Percentiles rank a stretch among this genome's conserved stretches.
phyloP scores from a whole-genome alignment of 2,113 vertebrate genomes.

The Henicopernis longicauda region DNA sequence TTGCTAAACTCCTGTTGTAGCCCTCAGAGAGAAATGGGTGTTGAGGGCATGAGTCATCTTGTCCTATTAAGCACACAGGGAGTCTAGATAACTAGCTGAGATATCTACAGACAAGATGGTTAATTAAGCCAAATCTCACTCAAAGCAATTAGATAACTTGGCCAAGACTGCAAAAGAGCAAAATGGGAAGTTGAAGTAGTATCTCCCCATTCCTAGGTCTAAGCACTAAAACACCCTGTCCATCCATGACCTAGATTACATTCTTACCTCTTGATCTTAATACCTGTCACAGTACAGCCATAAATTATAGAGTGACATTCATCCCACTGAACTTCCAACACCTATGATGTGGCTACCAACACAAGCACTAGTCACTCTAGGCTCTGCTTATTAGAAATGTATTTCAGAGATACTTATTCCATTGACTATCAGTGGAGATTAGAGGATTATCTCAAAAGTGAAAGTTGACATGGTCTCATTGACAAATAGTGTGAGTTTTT shows the following conservation, averaged over 20 bases:
- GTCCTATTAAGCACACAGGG: background rate
- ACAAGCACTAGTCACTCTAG: background rate
- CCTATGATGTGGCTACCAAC: background rate
- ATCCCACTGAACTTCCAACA: background rate
- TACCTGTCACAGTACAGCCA: background rate
- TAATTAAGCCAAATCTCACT: background rate
- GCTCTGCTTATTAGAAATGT: background rate
- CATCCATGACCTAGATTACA: background rate
- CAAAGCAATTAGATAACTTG: background rate
- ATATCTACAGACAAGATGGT: background rate
- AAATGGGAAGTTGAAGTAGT: background rate
- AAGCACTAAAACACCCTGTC: background rate
- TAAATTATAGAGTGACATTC: background rate
- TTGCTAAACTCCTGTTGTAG: background rate
- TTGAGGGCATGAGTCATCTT: background rate
- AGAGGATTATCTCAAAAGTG: background rate
- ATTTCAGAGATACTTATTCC: background rate
- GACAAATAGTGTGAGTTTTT: background rate
- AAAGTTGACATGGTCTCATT: fast-evolving
- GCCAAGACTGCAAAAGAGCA: background rate
- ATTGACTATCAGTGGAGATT: background rate
- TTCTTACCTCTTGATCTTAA: background rate
- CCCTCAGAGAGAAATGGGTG: background rate
- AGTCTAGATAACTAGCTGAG: background rate
- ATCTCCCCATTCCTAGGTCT: background rate